Evolutionary conservation across 2,888 invertebrate genomes (phyloP).

Genomic region (Acanthosepion lycidas): DNA sequence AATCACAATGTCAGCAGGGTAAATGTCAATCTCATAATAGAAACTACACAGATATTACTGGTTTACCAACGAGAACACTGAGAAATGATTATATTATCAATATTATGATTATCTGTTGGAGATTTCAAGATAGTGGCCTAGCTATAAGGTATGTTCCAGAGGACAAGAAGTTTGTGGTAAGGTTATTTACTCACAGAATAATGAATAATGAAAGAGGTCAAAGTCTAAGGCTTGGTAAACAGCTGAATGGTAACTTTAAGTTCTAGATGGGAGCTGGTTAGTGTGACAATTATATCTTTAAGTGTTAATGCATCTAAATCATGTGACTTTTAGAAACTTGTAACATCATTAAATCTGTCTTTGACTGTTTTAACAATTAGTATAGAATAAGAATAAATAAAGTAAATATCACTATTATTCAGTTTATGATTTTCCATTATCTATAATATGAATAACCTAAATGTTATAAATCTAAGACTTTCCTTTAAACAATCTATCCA

Average conservation of each 20-base stretch:
- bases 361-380: no score
- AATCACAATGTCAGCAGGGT: constrained; percentile 6
- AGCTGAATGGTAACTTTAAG: background rate
- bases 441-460: no score
- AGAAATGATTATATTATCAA: constrained; percentile 33
- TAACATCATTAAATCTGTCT: background rate
- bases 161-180: background rate
- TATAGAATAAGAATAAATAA: no score
- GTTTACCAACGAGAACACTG: background rate
- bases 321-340: background rate
- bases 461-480: no score
- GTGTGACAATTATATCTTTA: background rate
- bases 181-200: background rate
- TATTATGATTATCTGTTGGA: background rate
- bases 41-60: background rate
- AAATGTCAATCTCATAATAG: background rate
- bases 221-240: background rate
- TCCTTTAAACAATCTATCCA: no score
- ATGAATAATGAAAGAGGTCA: background rate
- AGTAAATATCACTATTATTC: no score
- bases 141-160: background rate
- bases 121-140: background rate
- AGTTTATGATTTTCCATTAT: no score
- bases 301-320: background rate
- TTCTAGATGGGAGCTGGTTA: background rate